Conservation (phyloP, 1,140 invertebrate species). For the Caenorhabditis remanei region DNA sequence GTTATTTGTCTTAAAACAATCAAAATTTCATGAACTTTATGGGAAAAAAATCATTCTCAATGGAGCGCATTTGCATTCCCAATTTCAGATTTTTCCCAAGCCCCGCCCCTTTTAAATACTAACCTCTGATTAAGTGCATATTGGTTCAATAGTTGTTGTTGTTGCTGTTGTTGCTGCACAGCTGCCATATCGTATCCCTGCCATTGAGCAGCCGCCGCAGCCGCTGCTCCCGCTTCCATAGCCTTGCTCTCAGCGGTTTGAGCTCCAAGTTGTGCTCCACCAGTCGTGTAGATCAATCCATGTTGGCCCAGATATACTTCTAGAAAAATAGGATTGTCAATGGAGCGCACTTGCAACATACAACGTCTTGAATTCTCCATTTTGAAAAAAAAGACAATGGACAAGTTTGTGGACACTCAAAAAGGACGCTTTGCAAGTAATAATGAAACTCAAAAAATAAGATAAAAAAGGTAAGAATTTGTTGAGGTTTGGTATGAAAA, state of each 20-base stretch:
- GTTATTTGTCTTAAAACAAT: neutral
- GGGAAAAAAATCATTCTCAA: neutral
- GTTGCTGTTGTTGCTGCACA: slow-evolving; percentile 36
- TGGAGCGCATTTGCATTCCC: neutral
- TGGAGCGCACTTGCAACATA: no score
- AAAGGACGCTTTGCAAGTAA: slow-evolving; percentile 17
- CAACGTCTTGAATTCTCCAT: no score
- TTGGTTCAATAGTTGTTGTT: slow-evolving; percentile 27
- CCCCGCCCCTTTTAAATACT: neutral
- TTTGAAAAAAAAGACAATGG: neutral
- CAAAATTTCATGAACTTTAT: neutral
- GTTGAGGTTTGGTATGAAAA: neutral
- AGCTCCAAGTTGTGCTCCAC: neutral
- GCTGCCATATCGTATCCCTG: slow-evolving; percentile 47
- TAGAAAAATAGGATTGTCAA: neutral
- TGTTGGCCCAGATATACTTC: slow-evolving; percentile 34
- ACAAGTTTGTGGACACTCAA: neutral
- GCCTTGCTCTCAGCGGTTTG: neutral
- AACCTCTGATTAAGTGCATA: slow-evolving; percentile 46
- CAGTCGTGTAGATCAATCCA: slow-evolving; percentile 25
- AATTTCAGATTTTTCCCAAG: neutral
- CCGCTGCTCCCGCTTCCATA: slow-evolving; percentile 31
- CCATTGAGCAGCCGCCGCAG: slow-evolving; percentile 30
- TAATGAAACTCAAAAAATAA: slow-evolving; percentile 1
- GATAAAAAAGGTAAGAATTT: neutral